A percentile compares a stretch with the other conserved stretches of the same genome.
phyloP scores from a whole-genome alignment of 2,113 vertebrate species.

The Ceuthmochares aereus region DNA sequence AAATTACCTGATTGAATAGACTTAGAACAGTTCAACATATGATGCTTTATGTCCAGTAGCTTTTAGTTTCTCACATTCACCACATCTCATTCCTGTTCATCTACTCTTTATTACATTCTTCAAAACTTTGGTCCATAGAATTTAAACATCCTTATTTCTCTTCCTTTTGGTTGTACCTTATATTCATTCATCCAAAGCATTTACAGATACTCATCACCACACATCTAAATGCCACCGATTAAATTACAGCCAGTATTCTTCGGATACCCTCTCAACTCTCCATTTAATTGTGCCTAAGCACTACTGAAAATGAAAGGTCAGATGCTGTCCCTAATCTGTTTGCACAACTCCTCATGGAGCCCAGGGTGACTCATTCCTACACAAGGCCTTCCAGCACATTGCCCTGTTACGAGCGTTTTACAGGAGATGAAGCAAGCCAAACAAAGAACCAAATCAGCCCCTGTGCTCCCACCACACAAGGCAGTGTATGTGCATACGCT shows the following conservation, averaged over 20 bases:
- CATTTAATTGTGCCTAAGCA: background rate
- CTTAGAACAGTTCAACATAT: background rate
- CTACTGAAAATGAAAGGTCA: background rate
- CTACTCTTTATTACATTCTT: background rate
- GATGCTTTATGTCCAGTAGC: background rate
- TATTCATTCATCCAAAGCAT: background rate
- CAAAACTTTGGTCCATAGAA: background rate
- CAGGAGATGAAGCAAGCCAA: background rate
- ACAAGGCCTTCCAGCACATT: background rate
- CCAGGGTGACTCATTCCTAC: background rate
- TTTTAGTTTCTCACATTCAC: background rate
- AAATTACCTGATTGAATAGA: background rate
- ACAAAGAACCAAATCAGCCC: background rate
- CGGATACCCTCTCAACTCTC: conserved; percentile 15
- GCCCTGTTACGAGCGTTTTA: background rate
- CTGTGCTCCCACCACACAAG: fast-evolving
- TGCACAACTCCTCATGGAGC: background rate
- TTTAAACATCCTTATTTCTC: background rate
- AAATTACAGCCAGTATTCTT: conserved; percentile 5
- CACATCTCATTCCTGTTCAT: background rate
- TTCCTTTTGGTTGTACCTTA: background rate
- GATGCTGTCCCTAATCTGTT: background rate
- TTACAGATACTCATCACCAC: background rate
- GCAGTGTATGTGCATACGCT: fast-evolving
- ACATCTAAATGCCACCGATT: background rate